phyloP scores from a whole-genome alignment of 2,113 vertebrate species.

The Neopipo cinnamomea region DNA sequence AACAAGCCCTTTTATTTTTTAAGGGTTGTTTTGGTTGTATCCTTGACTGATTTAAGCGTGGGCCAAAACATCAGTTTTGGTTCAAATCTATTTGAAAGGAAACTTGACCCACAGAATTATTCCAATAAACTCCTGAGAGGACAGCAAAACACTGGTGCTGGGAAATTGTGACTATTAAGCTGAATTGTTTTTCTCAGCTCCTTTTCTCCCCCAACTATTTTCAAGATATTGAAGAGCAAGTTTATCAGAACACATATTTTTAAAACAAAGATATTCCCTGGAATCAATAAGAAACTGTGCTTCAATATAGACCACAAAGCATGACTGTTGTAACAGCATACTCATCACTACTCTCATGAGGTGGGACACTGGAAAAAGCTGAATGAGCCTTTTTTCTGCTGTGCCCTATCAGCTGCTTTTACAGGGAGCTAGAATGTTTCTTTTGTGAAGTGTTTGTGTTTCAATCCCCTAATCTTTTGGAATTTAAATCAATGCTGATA shows the following conservation, averaged over 20 bases:
- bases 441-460: constrained; percentile 5
- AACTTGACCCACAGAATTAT: background rate
- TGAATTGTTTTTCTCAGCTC: background rate
- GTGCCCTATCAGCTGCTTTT: background rate
- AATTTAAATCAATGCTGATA: background rate
- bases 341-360: background rate
- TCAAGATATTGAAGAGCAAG: background rate
- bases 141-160: background rate
- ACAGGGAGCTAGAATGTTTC: background rate
- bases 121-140: background rate
- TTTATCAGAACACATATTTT: background rate
- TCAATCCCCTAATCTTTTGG: background rate
- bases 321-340: background rate
- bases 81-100: background rate
- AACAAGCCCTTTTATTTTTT: background rate
- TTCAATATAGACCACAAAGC: background rate
- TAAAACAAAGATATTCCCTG: background rate
- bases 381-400: background rate
- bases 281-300: background rate
- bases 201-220: background rate
- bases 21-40: background rate
- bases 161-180: background rate
- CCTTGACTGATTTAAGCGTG: background rate
- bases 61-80: background rate
- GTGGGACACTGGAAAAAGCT: background rate